phyloP scores from a whole-genome alignment of 2,888 invertebrate species.

The Synergus itoensis region DNA sequence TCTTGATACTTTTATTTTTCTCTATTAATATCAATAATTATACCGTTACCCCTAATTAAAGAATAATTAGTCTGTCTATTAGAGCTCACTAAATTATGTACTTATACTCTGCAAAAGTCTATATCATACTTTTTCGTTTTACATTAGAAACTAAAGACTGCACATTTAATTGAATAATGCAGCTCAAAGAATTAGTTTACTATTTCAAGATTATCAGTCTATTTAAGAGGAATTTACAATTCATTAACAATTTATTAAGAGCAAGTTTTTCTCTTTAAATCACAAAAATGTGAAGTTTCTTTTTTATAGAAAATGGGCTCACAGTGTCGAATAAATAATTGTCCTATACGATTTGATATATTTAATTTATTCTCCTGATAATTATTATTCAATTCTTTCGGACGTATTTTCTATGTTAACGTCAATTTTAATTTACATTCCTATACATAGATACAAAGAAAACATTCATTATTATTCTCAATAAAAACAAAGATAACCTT shows the following conservation, averaged over 20 bases:
- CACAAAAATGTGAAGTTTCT: background rate
- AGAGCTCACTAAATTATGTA: background rate
- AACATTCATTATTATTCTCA: too few species aligned
- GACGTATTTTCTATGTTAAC: background rate
- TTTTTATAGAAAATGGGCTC: background rate
- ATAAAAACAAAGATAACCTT: too few species aligned
- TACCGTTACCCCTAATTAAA: background rate
- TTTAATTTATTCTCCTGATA: background rate
- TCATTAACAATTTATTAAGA: background rate
- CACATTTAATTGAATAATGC: background rate
- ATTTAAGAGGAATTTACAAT: background rate
- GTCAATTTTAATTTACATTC: background rate
- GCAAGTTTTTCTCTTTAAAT: background rate
- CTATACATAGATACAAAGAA: background rate
- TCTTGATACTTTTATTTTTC: constrained; percentile 8
- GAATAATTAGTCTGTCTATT: background rate
- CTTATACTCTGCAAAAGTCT: background rate
- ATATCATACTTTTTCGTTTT: background rate
- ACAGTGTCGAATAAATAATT: background rate
- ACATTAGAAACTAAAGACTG: background rate
- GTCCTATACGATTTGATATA: background rate
- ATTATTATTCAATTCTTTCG: background rate
- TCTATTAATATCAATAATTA: background rate
- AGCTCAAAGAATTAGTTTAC: background rate
- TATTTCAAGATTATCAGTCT: background rate